Evolutionary conservation across 1,140 invertebrate genomes (phyloP).

Genomic region (Brachionus sp.): DNA sequence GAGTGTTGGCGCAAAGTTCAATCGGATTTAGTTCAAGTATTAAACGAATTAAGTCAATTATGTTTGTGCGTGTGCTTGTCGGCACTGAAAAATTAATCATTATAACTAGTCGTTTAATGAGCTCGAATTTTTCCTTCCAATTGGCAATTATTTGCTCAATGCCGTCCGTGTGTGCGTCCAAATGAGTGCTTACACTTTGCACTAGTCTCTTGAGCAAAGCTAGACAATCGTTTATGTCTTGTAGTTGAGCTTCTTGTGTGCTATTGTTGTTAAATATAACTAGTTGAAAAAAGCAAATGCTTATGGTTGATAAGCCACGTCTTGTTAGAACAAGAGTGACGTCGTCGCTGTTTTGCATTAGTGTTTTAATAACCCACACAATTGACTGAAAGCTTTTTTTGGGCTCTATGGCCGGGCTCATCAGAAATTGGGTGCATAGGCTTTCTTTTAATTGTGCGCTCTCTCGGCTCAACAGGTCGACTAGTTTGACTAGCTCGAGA

Average conservation of each 20-base stretch:
- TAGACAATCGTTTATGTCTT: neutral
- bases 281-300: neutral
- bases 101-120: neutral
- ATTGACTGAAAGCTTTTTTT: slow-evolving; percentile 10
- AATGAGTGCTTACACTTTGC: neutral
- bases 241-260: neutral
- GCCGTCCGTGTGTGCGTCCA: neutral
- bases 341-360: neutral
- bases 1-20: neutral
- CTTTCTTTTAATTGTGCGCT: neutral
- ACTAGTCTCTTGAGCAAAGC: neutral
- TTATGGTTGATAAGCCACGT: neutral
- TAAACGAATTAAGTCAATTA: neutral
- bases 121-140: slow-evolving; percentile 45
- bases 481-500: slow-evolving; percentile 6
- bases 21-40: neutral
- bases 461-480: neutral
- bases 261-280: neutral
- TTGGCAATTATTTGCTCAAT: neutral
- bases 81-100: neutral
- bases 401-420: neutral
- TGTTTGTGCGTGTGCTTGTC: neutral
- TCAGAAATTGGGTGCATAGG: neutral
- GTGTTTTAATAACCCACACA: neutral
- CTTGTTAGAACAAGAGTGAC: neutral